Conservation (phyloP, 2,888 invertebrate species). For the Aphelenchoides bicaudatus region DNA sequence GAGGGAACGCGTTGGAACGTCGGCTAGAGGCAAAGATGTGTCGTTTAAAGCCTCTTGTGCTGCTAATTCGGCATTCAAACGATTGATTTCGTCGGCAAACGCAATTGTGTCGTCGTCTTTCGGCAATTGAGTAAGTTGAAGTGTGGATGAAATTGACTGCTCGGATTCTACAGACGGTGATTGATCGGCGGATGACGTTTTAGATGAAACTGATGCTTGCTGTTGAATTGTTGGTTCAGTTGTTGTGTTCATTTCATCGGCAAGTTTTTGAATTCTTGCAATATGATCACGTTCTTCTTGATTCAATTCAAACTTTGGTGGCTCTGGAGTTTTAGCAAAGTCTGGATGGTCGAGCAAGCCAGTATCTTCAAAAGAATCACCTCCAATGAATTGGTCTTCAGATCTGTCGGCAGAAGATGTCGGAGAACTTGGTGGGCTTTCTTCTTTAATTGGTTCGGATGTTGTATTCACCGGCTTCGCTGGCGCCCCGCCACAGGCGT, state of each 20-base stretch:
- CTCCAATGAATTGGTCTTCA: neutral
- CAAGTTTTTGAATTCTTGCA: constrained; percentile 21
- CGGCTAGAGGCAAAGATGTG: too few species aligned
- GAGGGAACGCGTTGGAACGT: too few species aligned
- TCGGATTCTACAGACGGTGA: neutral
- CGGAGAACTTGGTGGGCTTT: neutral
- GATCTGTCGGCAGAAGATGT: constrained; percentile 8
- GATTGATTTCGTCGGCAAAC: neutral
- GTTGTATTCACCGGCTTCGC: neutral
- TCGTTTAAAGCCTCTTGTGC: too few species aligned
- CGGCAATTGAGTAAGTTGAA: neutral
- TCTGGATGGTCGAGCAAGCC: too few species aligned
- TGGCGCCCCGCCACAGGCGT: too few species aligned
- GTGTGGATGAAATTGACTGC: too few species aligned
- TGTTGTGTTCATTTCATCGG: constrained; percentile 20
- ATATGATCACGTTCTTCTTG: constrained; percentile 47
- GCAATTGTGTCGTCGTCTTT: neutral
- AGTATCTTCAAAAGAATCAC: constrained; percentile 18
- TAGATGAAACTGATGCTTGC: constrained; percentile 20
- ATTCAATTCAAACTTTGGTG: constrained; percentile 26
- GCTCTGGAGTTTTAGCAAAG: neutral
- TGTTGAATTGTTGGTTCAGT: constrained; percentile 18
- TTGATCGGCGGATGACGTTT: constrained; percentile 33
- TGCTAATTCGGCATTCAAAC: too few species aligned
- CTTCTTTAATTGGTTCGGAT: neutral